phyloP scores from a whole-genome alignment of 2,113 vertebrate genomes.

The Pygoscelis antarcticus region DNA sequence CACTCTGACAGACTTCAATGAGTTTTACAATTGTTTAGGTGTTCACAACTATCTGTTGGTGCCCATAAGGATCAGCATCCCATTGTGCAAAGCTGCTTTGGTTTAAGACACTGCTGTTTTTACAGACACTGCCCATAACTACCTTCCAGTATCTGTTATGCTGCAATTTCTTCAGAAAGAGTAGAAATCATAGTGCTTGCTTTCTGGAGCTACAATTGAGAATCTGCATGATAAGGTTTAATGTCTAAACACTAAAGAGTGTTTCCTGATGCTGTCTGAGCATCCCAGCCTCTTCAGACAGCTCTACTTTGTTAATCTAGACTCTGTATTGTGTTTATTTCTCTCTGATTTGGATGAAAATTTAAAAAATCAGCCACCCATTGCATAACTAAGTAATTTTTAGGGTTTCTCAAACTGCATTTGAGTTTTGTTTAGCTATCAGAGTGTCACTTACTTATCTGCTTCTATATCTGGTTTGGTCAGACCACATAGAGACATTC shows the following conservation, averaged over 20 bases:
- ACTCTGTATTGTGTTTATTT: neutral
- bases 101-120: neutral
- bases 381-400: neutral
- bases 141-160: neutral
- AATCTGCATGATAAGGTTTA: neutral
- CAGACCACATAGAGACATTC: neutral
- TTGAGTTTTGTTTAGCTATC: neutral
- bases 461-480: neutral
- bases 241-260: neutral
- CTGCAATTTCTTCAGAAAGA: neutral
- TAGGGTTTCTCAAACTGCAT: neutral
- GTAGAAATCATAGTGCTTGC: neutral
- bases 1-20: neutral
- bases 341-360: neutral
- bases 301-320: neutral
- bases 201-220: neutral
- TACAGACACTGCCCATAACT: neutral
- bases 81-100: neutral
- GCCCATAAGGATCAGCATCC: neutral
- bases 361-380: rapidly evolving
- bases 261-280: neutral
- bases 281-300: neutral
- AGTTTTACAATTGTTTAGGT: neutral
- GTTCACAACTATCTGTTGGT: neutral
- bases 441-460: neutral